Conservation (phyloP, 2,888 invertebrate genomes). For the Xestia rhomboidea region DNA sequence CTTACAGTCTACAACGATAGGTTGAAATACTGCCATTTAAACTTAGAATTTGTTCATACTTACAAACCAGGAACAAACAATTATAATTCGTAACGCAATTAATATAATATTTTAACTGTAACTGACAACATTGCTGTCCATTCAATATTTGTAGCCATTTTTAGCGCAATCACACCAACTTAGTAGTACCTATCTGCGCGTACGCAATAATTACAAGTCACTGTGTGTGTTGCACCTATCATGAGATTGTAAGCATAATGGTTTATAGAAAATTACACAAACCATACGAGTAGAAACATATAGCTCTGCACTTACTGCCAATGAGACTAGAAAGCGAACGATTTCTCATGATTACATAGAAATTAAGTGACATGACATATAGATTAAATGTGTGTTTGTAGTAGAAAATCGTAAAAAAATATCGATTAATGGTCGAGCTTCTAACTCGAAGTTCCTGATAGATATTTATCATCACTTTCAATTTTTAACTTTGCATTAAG, state of each 20-base stretch:
- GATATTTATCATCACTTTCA: background rate
- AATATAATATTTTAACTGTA: slow-evolving; percentile 5
- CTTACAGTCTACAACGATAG: background rate
- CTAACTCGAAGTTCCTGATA: background rate
- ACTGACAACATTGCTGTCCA: slow-evolving; percentile 13
- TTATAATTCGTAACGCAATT: slow-evolving; percentile 11
- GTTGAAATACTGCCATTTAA: background rate
- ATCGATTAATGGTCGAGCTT: background rate
- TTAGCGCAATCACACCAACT: slow-evolving; percentile 26
- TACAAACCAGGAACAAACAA: background rate
- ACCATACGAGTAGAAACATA: slow-evolving; percentile 45
- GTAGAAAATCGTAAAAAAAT: slow-evolving; percentile 1
- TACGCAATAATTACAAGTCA: slow-evolving; percentile 58
- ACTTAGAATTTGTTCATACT: background rate
- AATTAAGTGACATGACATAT: slow-evolving; percentile 57
- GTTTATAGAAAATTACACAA: slow-evolving; percentile 58
- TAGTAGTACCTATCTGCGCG: slow-evolving; percentile 17
- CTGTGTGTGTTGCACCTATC: slow-evolving; percentile 41
- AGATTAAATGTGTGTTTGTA: slow-evolving; percentile 29
- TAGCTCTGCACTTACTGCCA: slow-evolving; percentile 47
- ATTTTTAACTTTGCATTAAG: background rate
- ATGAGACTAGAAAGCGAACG: slow-evolving; percentile 66
- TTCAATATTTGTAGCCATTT: slow-evolving; percentile 38
- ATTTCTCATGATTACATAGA: slow-evolving; percentile 67
- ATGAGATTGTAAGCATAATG: slow-evolving; percentile 49